Evolutionary conservation across 2,888 invertebrate species (phyloP).

Genomic region (Helicoverpa assulta): DNA sequence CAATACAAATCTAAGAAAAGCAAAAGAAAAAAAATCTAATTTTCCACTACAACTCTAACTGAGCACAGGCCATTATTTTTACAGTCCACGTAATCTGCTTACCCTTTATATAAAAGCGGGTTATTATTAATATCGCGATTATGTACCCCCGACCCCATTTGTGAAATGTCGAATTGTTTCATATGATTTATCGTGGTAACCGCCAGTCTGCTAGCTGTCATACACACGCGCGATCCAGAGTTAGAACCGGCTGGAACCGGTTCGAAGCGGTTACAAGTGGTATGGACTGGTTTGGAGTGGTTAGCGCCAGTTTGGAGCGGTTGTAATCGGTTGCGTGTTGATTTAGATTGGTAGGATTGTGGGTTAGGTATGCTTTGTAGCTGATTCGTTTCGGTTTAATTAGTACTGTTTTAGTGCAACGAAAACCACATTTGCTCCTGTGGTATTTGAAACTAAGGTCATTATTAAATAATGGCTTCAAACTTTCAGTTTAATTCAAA

Average conservation of each 20-base stretch:
- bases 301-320: constrained; percentile 28
- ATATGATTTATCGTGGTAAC: constrained; percentile 63
- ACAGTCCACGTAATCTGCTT: constrained; percentile 12
- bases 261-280: constrained; percentile 39
- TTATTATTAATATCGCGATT: constrained; percentile 61
- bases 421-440: no score
- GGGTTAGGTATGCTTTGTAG: constrained; percentile 1
- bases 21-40: neutral
- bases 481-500: no score
- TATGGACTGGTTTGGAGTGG: constrained; percentile 37
- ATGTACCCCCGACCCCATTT: constrained; percentile 58
- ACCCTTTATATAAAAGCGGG: constrained; percentile 19
- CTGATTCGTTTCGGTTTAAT: no score
- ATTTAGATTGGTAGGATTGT: constrained; percentile 4
- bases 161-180: constrained; percentile 67
- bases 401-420: no score
- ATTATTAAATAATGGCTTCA: no score
- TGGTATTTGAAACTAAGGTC: no score
- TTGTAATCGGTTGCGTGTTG: constrained; percentile 14
- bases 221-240: constrained; percentile 54
- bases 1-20: no score
- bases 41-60: neutral
- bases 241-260: constrained; percentile 49
- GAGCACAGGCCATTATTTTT: constrained; percentile 27
- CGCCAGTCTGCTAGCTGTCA: constrained; percentile 62